phyloP scores from a whole-genome alignment of 1,140 invertebrate genomes.

The Eupeodes corollae region DNA sequence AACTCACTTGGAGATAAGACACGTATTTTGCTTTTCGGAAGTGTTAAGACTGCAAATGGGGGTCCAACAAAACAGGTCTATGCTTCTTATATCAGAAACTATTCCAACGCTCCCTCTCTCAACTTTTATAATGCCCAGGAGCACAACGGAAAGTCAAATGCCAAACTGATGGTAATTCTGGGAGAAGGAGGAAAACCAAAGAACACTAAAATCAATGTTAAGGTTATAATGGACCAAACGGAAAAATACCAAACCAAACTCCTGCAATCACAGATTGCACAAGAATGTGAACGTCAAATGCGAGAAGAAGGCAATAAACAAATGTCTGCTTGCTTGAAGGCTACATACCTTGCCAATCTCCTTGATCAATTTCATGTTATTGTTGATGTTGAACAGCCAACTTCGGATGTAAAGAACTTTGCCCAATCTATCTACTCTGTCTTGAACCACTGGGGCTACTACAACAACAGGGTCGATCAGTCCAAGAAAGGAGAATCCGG shows the following conservation, averaged over 20 bases:
- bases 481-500: constrained; percentile 28
- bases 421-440: constrained; percentile 31
- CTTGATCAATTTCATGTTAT: constrained; percentile 39
- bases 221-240: constrained; percentile 40
- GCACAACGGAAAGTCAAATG: constrained; percentile 38
- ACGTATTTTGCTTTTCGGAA: constrained; percentile 34
- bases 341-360: constrained; percentile 38
- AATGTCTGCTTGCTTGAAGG: constrained; percentile 42
- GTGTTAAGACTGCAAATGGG: constrained; percentile 10
- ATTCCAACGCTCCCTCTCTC: constrained; percentile 39
- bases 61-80: constrained; percentile 36
- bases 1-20: constrained; percentile 44
- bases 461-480: constrained; percentile 33
- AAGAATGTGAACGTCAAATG: constrained; percentile 42
- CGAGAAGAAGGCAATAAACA: constrained; percentile 40
- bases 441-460: constrained; percentile 22
- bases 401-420: constrained; percentile 20
- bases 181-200: constrained; percentile 27
- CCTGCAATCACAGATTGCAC: constrained; percentile 25
- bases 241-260: constrained; percentile 40
- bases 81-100: constrained; percentile 28
- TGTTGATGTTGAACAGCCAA: constrained; percentile 39
- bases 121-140: constrained; percentile 43
- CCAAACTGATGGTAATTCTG: constrained; percentile 40
- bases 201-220: constrained; percentile 34